phyloP scores from a whole-genome alignment of 1,140 invertebrate genomes.

The Ctenoplectra terminalis region DNA sequence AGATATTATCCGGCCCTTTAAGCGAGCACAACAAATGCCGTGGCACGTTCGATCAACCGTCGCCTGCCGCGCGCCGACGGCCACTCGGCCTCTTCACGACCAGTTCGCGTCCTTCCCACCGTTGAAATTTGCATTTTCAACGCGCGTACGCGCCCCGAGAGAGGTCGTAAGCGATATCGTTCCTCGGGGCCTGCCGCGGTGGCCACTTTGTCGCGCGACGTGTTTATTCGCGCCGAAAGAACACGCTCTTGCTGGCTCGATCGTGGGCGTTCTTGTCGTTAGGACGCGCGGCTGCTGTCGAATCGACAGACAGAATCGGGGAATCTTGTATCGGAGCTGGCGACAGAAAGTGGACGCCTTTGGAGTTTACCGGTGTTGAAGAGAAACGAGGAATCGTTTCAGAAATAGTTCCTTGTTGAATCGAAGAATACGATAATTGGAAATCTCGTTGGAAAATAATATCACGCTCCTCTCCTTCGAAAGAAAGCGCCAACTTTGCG shows the following conservation, averaged over 20 bases:
- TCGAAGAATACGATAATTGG: not conserved
- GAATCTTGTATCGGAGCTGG: constrained; percentile 19
- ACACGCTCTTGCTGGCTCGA: not conserved
- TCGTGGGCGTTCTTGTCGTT: constrained; percentile 15
- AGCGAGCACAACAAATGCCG: constrained; percentile 77
- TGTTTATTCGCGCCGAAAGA: constrained; percentile 16
- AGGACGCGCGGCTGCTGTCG: constrained; percentile 5
- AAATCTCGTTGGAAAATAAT: not conserved
- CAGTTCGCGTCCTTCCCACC: constrained; percentile 11
- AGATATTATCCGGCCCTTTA: constrained; percentile 74
- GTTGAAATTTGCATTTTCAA: constrained; percentile 75
- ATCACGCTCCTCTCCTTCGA: not conserved
- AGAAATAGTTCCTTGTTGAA: too few species aligned
- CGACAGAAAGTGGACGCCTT: constrained; percentile 5
- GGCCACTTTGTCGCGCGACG: constrained; percentile 36
- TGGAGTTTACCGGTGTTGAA: not conserved
- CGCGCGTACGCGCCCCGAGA: constrained; percentile 15
- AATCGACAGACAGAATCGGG: constrained; percentile 17
- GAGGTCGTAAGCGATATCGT: constrained; percentile 18
- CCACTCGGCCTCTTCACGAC: constrained; percentile 24
- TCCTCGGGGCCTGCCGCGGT: not conserved
- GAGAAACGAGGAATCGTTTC: not conserved
- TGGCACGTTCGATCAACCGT: constrained; percentile 78
- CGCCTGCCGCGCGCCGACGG: constrained; percentile 58
- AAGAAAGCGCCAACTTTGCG: not conserved